Evolutionary conservation across 2,113 vertebrate species (phyloP), one percentile per base, ranked within the genome.

Genomic region (Romanogobio albipinnatus): DNA sequence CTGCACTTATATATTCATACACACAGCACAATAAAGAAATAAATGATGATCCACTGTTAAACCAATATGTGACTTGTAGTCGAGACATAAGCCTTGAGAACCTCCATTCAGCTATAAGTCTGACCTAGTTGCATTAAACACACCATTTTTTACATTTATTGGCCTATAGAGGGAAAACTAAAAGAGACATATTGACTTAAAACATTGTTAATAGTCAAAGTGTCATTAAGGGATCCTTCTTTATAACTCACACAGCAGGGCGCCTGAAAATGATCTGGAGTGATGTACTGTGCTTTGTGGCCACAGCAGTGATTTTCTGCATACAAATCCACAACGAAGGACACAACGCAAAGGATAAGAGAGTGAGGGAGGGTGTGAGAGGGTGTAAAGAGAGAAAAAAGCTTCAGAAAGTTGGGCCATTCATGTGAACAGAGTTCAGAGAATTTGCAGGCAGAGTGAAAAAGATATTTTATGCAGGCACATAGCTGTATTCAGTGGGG

Each of bases 201-300:
- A 96, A 96, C 95, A 97, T 95, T 96, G 95, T 94, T 95, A 97
- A 97, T 94, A 93, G 95, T 96, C 93, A 94, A 95, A 96, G 95
- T 94, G 96, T 96, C 97, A 97, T 98, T 97, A 98, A 96, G 95
- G 95, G 96, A 96, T 95, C 95, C 95, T 96, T 97, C 95, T 96
- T 97, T 97, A 97, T 97, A 98, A 97, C 96, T 95, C 94, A 93
- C 96, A 89, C 96, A 92, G 93, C 93, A 94, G 96, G 97, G 96
- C 94, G 96, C 94, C 95, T 94, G 95, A 96, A 97, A 96, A 96
- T 96, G 96, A 98, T 98, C 96, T 96, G 96, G 96, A 97, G 97
- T 96, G 97, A 97, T 96, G 95, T 93, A 93, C 94, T 90, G 94
- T 94, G 95, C 97, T 98, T 96, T 96, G 95, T 94, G 95, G 96